Conservation (phyloP, 2,797 vertebrate species). For the Spondyliosoma cantharus region DNA sequence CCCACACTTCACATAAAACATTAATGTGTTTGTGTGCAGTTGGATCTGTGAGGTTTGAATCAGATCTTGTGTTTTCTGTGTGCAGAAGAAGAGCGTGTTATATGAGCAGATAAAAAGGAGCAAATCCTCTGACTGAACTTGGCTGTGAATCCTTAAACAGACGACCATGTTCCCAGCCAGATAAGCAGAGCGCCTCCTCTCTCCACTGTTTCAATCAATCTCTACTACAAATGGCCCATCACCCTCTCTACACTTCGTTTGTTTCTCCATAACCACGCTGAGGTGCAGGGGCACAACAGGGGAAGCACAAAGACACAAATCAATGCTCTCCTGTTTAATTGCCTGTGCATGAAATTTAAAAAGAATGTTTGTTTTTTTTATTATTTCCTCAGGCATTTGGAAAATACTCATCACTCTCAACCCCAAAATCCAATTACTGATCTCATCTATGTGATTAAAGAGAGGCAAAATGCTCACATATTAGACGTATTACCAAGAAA, state of each 20-base stretch:
- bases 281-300: conserved; percentile 27
- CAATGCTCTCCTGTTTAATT: conserved; percentile 41
- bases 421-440: conserved; percentile 56
- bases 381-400: conserved; percentile 27
- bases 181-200: not conserved
- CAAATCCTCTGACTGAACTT: conserved; percentile 22
- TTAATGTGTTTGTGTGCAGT: not conserved
- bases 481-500: conserved; percentile 23
- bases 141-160: conserved; percentile 44
- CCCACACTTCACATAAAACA: conserved; percentile 28
- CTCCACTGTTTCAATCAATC: conserved; percentile 30
- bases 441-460: conserved; percentile 50
- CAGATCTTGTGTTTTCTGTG: conserved; percentile 11
- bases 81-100: conserved; percentile 17
- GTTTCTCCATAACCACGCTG: conserved; percentile 18
- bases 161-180: conserved; percentile 22
- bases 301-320: conserved; percentile 26
- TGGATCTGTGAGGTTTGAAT: conserved; percentile 7
- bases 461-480: conserved; percentile 35
- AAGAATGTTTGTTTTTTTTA: conserved; percentile 2
- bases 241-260: conserved; percentile 21
- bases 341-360: conserved; percentile 36
- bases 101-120: conserved; percentile 30
- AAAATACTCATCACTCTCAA: conserved; percentile 49
- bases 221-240: conserved; percentile 34